phyloP scores from a whole-genome alignment of 2,797 vertebrate genomes.

The Gymnoscopelus braueri region DNA sequence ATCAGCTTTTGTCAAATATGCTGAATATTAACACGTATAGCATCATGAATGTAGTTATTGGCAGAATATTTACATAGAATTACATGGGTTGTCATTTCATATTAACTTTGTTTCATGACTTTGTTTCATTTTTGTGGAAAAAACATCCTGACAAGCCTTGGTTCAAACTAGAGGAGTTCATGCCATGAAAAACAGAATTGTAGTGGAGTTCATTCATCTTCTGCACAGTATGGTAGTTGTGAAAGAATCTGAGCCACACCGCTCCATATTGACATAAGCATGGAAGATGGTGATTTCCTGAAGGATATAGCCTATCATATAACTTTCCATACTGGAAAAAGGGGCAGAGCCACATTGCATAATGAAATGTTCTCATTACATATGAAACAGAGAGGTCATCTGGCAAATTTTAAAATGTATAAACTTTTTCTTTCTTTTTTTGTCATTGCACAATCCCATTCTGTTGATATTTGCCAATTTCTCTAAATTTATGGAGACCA shows the following conservation, averaged over 20 bases:
- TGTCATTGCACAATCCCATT: conserved; percentile 51
- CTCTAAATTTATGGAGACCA: conserved; percentile 13
- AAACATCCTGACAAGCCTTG: conserved; percentile 49
- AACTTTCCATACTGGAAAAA: conserved; percentile 26
- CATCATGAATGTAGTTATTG: conserved; percentile 29
- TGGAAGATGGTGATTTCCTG: conserved; percentile 36
- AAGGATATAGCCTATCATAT: conserved; percentile 25
- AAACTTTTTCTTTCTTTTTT: conserved; percentile 11
- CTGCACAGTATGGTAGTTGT: conserved; percentile 12
- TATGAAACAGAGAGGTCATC: conserved; percentile 37
- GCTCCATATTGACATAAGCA: conserved; percentile 38
- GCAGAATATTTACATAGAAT: conserved; percentile 45
- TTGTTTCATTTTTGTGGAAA: conserved; percentile 60
- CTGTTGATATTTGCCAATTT: conserved; percentile 37
- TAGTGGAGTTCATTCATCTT: not conserved
- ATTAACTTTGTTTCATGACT: conserved; percentile 45
- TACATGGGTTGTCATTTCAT: conserved; percentile 51
- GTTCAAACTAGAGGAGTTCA: conserved; percentile 32
- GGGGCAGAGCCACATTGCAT: conserved; percentile 12
- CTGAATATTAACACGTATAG: conserved; percentile 46
- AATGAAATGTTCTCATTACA: conserved; percentile 44
- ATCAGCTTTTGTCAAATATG: conserved; percentile 7
- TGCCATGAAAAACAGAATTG: conserved; percentile 43
- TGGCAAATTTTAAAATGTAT: conserved; percentile 4
- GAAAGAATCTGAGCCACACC: conserved; percentile 47